Evolutionary conservation across 2,888 invertebrate species (phyloP), one percentile per base, ranked within the genome.

Genomic region (Diarsia brunnea): DNA sequence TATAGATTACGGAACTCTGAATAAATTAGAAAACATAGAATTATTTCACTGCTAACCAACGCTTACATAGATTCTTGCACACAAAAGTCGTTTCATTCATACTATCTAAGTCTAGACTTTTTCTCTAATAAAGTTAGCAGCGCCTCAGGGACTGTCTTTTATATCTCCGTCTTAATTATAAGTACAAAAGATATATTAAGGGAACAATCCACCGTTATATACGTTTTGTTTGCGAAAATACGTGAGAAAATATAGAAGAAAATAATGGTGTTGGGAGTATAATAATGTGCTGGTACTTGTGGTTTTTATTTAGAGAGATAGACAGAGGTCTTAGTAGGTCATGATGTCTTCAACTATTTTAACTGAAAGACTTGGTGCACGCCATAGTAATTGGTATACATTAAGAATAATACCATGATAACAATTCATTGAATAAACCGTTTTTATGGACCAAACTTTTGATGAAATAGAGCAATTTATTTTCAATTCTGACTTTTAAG

Each of bases 161-260:
- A 77, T 67, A 61, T 49, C 68, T 53, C 45, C 43, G 19, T 38
- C 51, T 82, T 82, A 78, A 79, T 79, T 79, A 79, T 82, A 70
- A 82, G 55, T 16, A 82, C 70, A 82, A 78, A 77, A 80, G 82
- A 76, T 69, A 66, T 68, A 82, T 66, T 61, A 77, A 2, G 27
- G 66, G 73, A 67, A 73, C 51, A 63, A 80, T 82, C 27, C n/a
- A 45, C 14, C 60, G 21, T 43, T 63, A 58, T 58, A 66, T 51
- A 67, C 21, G 64, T 60, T 58, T 71, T 82, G 47, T 69, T 81
- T 69, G n/a, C 4, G 51, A 75, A 69, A 67, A 67, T 81, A 58
- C 38, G 31, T 38, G 75, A 68, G 80, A 72, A 79, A 60, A 64
- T 27, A 65, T 19, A 65, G 27, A 14, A 65, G 19, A 65, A 45